Evolutionary conservation across 2,113 vertebrate species (phyloP).

Genomic region (Oncorhynchus kisutch): DNA sequence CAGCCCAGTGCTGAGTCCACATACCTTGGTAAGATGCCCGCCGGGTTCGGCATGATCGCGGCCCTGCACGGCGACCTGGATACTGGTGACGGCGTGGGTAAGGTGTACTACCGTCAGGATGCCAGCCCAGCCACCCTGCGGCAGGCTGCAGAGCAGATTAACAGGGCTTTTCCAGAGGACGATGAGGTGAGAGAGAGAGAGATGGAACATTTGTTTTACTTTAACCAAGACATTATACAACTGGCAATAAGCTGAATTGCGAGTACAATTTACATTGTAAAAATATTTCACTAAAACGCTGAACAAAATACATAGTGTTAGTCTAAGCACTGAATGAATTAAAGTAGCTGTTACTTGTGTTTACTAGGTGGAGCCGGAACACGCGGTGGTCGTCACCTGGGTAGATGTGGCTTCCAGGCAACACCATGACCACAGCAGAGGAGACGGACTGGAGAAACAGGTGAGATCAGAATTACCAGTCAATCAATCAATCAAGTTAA

Average conservation of each 20-base stretch:
- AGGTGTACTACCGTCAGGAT: conserved; percentile 85
- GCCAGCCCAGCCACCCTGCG: conserved; percentile 66
- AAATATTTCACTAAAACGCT: too few relatives aligned
- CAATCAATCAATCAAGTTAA: too few relatives aligned
- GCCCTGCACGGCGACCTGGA: conserved; percentile 87
- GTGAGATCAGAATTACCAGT: conserved; percentile 55
- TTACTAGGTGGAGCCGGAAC: conserved; percentile 5
- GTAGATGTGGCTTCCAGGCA: conserved; percentile 70
- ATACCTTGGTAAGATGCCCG: conserved; percentile 80
- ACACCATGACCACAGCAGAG: conserved; percentile 53
- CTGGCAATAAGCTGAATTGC: too few relatives aligned
- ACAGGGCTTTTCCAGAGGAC: conserved; percentile 78
- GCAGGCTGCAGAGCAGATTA: conserved; percentile 72
- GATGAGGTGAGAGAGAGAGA: conserved; percentile 52
- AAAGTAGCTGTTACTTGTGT: too few relatives aligned
- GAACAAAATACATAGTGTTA: too few relatives aligned
- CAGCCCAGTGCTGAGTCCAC: conserved; percentile 74
- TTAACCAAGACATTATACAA: too few relatives aligned
- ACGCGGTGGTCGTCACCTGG: conserved; percentile 81
- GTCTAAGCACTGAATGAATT: too few relatives aligned
- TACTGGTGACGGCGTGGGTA: conserved; percentile 79
- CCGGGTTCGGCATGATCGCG: conserved; percentile 81
- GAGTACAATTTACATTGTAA: too few relatives aligned
- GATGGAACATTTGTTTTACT: too few relatives aligned
- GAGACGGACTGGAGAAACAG: conserved; percentile 64